A percentile compares a stretch with the other conserved stretches of the same genome.
These are phyloP conservation scores for Ammodytes dubius DNA, from an alignment of 2,113 vertebrate species.

Conservation along the genomic window DNA sequence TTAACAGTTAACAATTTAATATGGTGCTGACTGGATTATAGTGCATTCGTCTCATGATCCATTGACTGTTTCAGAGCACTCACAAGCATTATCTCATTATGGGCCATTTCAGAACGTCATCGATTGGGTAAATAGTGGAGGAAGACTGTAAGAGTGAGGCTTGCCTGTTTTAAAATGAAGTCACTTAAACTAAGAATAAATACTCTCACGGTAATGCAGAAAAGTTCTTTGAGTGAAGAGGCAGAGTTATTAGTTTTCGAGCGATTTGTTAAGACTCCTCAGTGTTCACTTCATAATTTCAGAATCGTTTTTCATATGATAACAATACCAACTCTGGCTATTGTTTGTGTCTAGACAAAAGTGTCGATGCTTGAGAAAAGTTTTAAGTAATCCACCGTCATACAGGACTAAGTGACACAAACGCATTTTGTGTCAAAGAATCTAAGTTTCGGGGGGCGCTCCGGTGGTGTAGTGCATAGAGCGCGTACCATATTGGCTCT, in stretches of 20 bases:
- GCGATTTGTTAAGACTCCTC: not conserved
- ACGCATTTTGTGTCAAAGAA: not conserved
- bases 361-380: not conserved
- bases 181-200: not conserved
- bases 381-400: not conserved
- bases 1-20: not conserved
- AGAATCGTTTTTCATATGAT: not conserved
- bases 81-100: not conserved
- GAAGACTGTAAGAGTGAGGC: not conserved
- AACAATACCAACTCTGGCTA: not conserved
- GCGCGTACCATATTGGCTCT: too few relatives aligned
- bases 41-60: not conserved
- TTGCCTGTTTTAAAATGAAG: not conserved
- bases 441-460: too few relatives aligned
- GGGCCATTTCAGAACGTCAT: not conserved
- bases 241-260: not conserved
- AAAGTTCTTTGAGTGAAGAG: not conserved
- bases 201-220: not conserved
- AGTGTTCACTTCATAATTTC: not conserved
- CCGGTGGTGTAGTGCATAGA: too few relatives aligned
- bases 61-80: not conserved
- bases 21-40: not conserved
- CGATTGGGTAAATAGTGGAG: not conserved
- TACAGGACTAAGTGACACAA: not conserved
- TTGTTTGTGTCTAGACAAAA: too few relatives aligned